A percentile compares a stretch with the other conserved stretches of the same genome.
These are phyloP conservation scores for Trichopoda pennipes DNA, from an alignment of 2,888 invertebrate genomes.

Conservation along the genomic window DNA sequence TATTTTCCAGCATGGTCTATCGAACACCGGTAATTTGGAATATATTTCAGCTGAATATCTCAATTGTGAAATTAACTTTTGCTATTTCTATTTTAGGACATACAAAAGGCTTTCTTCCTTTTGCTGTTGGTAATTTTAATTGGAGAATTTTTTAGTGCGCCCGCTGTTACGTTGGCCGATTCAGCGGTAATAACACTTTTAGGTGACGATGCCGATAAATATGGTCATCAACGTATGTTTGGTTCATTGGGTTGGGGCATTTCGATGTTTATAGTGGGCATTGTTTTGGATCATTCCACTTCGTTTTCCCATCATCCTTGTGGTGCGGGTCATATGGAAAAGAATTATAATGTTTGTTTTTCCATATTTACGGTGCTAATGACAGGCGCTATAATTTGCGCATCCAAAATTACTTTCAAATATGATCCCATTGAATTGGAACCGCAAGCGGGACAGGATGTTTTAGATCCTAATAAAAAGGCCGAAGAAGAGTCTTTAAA, in stretches of 20 bases:
- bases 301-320: conserved; percentile 97
- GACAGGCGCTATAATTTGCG: conserved; percentile 95
- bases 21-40: conserved; percentile 82
- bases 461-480: conserved; percentile 80
- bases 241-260: conserved; percentile 99
- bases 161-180: conserved; percentile 96
- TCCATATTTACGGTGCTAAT: conserved; percentile 98
- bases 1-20: conserved; percentile 96
- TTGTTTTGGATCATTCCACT: conserved; percentile 97
- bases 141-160: conserved; percentile 98
- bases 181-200: conserved; percentile 94
- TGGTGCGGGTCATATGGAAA: conserved; percentile 93
- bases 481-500: conserved; percentile 91
- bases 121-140: conserved; percentile 94
- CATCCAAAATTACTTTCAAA: conserved; percentile 89
- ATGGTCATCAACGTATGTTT: conserved; percentile 99
- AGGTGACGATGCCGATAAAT: conserved; percentile 93
- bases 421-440: conserved; percentile 82
- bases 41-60: background rate
- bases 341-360: conserved; percentile 99
- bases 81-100: conserved; percentile 83
- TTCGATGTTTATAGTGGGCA: conserved; percentile 97
- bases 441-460: conserved; percentile 75
- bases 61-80: background rate
- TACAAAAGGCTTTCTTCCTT: conserved; percentile 97